Evolutionary conservation across 1,140 invertebrate species (phyloP), one percentile per base, ranked within the genome.

Genomic region (Drosophila saltans): DNA sequence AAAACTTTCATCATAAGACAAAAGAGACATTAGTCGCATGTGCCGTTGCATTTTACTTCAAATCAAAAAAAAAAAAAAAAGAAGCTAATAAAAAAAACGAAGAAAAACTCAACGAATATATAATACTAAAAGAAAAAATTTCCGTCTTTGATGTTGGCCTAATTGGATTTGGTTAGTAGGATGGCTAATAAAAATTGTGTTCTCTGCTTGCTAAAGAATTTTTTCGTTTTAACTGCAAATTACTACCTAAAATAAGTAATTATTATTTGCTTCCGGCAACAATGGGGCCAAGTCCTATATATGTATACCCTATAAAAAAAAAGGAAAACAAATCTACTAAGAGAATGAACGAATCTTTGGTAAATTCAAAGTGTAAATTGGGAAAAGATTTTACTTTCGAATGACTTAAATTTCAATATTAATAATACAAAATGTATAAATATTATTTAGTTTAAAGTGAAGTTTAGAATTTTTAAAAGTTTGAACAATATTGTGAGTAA

Each of bases 141-240:
- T 36, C 52, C 52, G 66, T 62, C 83, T 85, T 85, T 88, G 82
- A 88, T 86, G 79, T 72, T 81, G 30, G 62, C 64, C 83, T 86
- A 86, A 86, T 86, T 86, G 83, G 83, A 86, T 86, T 86, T 69
- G 81, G 71, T 88, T 79, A 72, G 57, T 16, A 39, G n/a, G 33
- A 59, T 30, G 72, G 77, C 82, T 86, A 86, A 86, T 86, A 86
- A 86, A 86, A 86, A 60, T 36, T 36, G 33, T 73, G 83, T 80
- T 88, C 72, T 52, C 24, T 16, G 16, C 16, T 16, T 16, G 77
- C 72, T 77, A 83, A 88, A 80, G 69, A 80, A 89, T 89, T 88
- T 48, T 75, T 48, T 75, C 77, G 76, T 83, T 89, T 88, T 89
- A 71, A 89, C 84, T 89, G 84, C 84, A 89, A 89, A 89, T 89